A percentile compares a stretch with the other conserved stretches of the same genome.
Evolutionary conservation across 37 sponge, comb jelly and placozoan genomes (phyloP).

Genomic region (Dysidea cf. avara): DNA sequence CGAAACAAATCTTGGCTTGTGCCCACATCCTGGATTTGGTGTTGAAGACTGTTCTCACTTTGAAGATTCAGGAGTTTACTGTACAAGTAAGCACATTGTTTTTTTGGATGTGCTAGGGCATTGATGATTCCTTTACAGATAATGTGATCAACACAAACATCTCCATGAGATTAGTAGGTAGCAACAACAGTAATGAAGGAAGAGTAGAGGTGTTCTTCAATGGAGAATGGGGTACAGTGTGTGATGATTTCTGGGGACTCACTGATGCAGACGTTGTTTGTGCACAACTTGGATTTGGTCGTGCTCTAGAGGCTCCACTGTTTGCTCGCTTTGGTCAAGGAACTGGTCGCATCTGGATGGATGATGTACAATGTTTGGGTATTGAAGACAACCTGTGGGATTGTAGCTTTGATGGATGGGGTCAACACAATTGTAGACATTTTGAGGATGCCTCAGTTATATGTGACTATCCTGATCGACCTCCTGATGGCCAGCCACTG

Average conservation of each 20-base stretch:
- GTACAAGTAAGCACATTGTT: constrained; percentile 13
- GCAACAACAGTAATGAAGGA: constrained; percentile 12
- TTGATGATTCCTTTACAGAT: background rate
- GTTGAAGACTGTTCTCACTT: too few relatives aligned
- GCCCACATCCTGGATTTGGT: too few relatives aligned
- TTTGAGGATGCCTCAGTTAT: too few relatives aligned
- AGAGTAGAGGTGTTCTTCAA: constrained; percentile 17
- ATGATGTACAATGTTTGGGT: constrained; percentile 59
- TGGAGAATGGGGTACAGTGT: constrained; percentile 38
- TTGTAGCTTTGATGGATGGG: constrained; percentile 30
- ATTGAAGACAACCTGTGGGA: constrained; percentile 32
- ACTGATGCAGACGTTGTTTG: constrained; percentile 21
- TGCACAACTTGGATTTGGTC: constrained; percentile 28
- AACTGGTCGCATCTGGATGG: constrained; percentile 42
- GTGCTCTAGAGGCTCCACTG: background rate
- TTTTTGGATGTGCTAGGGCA: background rate
- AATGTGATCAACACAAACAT: background rate
- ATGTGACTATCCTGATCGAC: too few relatives aligned
- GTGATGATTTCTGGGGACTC: constrained; percentile 15
- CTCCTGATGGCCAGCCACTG: background rate
- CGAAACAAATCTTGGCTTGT: too few relatives aligned
- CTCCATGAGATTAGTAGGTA: constrained; percentile 4
- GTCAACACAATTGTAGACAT: constrained; percentile 48
- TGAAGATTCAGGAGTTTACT: too few relatives aligned
- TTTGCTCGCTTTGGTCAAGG: constrained; percentile 8